These are phyloP conservation scores for Phalloptychus januarius DNA, from an alignment of 2,797 vertebrate species.

Conservation along the genomic window DNA sequence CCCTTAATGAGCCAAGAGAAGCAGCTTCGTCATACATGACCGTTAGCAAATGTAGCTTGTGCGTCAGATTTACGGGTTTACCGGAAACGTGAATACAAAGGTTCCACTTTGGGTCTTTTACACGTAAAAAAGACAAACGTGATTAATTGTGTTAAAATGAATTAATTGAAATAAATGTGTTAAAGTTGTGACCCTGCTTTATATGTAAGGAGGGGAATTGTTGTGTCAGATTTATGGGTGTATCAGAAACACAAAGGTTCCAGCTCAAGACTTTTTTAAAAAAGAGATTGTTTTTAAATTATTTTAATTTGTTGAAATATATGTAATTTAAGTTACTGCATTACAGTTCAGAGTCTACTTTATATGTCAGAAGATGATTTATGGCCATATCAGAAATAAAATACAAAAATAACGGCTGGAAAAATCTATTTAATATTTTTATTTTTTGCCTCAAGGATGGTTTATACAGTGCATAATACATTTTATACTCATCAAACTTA, in stretches of 20 bases:
- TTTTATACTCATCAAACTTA: constrained; percentile 51
- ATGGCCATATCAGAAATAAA: no score
- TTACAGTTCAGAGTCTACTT: neutral
- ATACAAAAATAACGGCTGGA: no score
- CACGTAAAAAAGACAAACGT: no score
- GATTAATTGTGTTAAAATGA: neutral
- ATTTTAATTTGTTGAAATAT: neutral
- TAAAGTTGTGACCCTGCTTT: no score
- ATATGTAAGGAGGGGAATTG: no score
- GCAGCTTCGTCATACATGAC: no score
- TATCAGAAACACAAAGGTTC: neutral
- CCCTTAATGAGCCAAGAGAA: no score
- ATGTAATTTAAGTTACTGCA: neutral
- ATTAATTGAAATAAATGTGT: neutral
- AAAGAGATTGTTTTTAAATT: neutral
- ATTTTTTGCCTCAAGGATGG: neutral
- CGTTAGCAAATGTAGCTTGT: neutral
- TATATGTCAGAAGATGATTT: no score
- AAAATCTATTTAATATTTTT: neutral
- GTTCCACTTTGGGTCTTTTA: neutral
- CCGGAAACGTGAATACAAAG: neutral
- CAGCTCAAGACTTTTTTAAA: neutral
- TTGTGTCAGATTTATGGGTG: neutral
- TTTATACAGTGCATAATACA: constrained; percentile 58
- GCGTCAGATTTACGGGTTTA: neutral